phyloP scores from a whole-genome alignment of 2,113 vertebrate genomes.

The Dromas ardeola region DNA sequence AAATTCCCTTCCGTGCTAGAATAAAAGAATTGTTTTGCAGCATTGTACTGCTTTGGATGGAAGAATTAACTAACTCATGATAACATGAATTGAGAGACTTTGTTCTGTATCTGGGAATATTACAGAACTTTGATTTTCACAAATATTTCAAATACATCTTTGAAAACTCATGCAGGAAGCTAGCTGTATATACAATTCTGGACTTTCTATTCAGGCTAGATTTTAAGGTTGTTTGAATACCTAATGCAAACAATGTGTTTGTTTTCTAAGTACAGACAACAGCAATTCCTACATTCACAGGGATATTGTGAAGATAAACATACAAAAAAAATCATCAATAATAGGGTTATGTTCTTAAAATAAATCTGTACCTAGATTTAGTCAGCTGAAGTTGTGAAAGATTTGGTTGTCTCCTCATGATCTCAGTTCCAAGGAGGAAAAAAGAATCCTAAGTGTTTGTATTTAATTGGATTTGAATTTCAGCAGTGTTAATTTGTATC shows the following conservation, averaged over 20 bases:
- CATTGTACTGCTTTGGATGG: background rate
- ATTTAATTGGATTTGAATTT: background rate
- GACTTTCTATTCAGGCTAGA: background rate
- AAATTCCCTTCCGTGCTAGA: background rate
- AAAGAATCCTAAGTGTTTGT: background rate
- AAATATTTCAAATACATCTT: background rate
- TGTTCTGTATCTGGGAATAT: background rate
- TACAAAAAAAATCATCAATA: slow-evolving; percentile 28
- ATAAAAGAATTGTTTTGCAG: background rate
- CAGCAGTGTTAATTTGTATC: background rate
- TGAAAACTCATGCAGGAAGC: background rate
- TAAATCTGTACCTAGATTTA: background rate
- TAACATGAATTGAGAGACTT: background rate
- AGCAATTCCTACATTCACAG: background rate
- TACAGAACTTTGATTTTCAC: background rate
- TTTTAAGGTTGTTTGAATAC: background rate
- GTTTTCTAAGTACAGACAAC: background rate
- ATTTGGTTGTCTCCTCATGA: background rate
- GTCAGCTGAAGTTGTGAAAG: background rate
- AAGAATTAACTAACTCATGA: background rate
- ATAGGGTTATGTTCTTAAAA: background rate
- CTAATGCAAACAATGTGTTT: background rate
- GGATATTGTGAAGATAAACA: background rate
- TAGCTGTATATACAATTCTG: background rate
- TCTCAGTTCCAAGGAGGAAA: background rate